Conservation (phyloP, 23 tunicate species). For the Pegea sp. region DNA sequence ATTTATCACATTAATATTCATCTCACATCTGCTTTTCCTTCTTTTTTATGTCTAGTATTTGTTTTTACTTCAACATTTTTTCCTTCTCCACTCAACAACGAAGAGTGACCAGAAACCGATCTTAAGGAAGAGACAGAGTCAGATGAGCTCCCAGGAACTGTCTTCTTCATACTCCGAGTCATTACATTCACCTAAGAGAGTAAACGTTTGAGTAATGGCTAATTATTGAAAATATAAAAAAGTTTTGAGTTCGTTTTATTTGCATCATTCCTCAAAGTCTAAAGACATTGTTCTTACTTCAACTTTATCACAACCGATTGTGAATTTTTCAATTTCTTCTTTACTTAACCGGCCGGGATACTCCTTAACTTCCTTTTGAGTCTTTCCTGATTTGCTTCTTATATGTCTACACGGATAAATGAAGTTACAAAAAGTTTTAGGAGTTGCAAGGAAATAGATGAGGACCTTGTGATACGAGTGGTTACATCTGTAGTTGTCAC, state of each 20-base stretch:
- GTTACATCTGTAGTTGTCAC: neutral
- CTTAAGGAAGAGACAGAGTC: neutral
- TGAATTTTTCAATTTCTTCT: slow-evolving; percentile 1
- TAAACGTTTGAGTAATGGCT: neutral
- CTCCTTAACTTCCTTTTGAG: slow-evolving; percentile 1
- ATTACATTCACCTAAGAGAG: neutral
- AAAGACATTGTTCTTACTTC: neutral
- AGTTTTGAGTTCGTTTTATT: neutral
- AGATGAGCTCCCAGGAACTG: neutral
- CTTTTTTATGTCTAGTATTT: too few species aligned
- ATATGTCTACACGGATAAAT: too few species aligned
- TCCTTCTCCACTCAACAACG: too few species aligned
- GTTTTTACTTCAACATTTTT: too few species aligned
- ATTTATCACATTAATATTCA: too few species aligned
- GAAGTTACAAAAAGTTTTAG: neutral
- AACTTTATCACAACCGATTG: slow-evolving; percentile 1
- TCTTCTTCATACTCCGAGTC: neutral
- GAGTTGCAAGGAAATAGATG: neutral
- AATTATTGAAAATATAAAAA: neutral
- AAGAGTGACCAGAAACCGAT: too few species aligned
- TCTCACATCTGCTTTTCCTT: too few species aligned
- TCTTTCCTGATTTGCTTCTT: neutral
- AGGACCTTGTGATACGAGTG: slow-evolving; percentile 1
- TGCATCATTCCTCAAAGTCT: neutral
- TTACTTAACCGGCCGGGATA: neutral